Evolutionary conservation across 2,797 vertebrate species (phyloP).

Genomic region (Ctenopoma multispine): DNA sequence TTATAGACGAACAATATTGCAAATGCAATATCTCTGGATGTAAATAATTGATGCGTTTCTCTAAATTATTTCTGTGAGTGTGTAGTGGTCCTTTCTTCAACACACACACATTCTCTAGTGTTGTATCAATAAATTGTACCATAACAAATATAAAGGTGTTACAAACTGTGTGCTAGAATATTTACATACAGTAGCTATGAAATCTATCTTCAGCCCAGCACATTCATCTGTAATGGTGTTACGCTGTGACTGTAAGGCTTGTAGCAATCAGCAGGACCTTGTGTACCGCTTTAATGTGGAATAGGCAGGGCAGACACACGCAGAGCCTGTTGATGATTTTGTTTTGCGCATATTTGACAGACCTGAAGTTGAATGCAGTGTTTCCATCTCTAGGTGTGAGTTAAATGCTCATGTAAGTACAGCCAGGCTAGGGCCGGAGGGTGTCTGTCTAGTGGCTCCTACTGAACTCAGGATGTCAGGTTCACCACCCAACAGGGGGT

Average conservation of each 20-base stretch:
- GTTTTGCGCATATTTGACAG: slow-evolving; percentile 56
- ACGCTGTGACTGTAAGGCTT: slow-evolving; percentile 70
- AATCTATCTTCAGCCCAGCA: slow-evolving; percentile 53
- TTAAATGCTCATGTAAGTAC: slow-evolving; percentile 69
- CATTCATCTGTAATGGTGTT: slow-evolving; percentile 68
- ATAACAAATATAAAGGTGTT: slow-evolving; percentile 60
- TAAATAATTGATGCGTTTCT: slow-evolving; percentile 21
- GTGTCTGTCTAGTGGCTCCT: slow-evolving; percentile 50
- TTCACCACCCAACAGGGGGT: slow-evolving; percentile 55
- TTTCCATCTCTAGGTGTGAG: slow-evolving; percentile 53
- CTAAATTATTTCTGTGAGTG: slow-evolving; percentile 6
- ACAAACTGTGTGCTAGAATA: slow-evolving; percentile 61
- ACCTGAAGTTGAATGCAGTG: slow-evolving; percentile 48
- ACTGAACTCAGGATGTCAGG: slow-evolving; percentile 40
- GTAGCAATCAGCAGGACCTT: slow-evolving; percentile 70
- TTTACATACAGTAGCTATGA: slow-evolving; percentile 66
- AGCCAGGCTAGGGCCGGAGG: slow-evolving; percentile 51
- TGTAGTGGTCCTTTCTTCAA: slow-evolving; percentile 6
- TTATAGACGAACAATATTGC: slow-evolving; percentile 6
- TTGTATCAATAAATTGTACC: slow-evolving; percentile 59
- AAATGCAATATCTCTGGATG: slow-evolving; percentile 1
- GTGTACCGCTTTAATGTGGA: slow-evolving; percentile 68
- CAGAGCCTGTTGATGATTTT: slow-evolving; percentile 64
- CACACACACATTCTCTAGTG: slow-evolving; percentile 28
- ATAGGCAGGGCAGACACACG: slow-evolving; percentile 49